A percentile compares a stretch with the other conserved stretches of the same genome.
Evolutionary conservation across 2,888 invertebrate genomes (phyloP).

Genomic region (Andrena camellia): DNA sequence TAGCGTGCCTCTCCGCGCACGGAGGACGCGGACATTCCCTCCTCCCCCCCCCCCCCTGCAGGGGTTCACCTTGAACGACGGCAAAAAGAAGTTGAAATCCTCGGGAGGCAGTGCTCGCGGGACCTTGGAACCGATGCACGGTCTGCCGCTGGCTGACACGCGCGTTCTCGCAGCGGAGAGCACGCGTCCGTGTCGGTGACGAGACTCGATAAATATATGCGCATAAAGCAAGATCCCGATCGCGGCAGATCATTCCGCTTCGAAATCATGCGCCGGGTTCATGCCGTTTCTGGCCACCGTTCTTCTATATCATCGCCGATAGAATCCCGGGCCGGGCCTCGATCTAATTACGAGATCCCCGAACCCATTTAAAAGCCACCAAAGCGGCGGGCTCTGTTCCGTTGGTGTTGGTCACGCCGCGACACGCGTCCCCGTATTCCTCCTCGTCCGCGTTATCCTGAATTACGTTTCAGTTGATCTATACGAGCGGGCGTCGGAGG

Average conservation of each 20-base stretch:
- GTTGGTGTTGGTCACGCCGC: background rate
- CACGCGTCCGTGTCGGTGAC: background rate
- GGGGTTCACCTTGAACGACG: constrained; percentile 56
- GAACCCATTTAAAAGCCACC: background rate
- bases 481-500: background rate
- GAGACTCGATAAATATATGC: constrained; percentile 33
- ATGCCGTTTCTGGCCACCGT: background rate
- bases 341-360: constrained; percentile 36
- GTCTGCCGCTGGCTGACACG: constrained; percentile 16
- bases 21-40: constrained; percentile 32
- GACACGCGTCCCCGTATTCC: background rate
- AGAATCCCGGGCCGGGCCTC: background rate
- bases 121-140: constrained; percentile 57
- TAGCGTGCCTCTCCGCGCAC: constrained; percentile 16
- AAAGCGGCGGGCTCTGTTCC: background rate
- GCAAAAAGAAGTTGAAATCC: constrained; percentile 61
- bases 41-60: background rate
- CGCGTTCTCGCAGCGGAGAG: background rate
- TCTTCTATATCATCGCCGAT: background rate
- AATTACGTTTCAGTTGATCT: constrained; percentile 36
- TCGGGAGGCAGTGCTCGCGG: constrained; percentile 54
- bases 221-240: constrained; percentile 32
- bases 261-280: background rate
- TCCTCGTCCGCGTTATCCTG: constrained; percentile 15
- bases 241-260: constrained; percentile 43